phyloP scores from a whole-genome alignment of 2,113 vertebrate species.

The Geothlypis trichas region DNA sequence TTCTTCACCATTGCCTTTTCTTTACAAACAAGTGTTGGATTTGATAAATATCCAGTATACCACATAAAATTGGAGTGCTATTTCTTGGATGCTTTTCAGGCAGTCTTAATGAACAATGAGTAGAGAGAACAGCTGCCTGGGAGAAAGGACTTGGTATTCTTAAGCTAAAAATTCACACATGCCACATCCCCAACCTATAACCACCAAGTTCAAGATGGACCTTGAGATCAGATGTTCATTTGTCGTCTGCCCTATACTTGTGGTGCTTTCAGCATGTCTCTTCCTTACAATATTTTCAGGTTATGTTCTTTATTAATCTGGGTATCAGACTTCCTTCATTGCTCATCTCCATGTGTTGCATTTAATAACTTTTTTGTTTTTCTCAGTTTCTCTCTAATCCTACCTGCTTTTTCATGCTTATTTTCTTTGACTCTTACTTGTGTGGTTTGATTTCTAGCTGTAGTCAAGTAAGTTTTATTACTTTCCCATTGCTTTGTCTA shows the following conservation, averaged over 20 bases:
- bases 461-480: neutral
- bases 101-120: neutral
- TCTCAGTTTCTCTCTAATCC: neutral
- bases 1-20: neutral
- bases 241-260: neutral
- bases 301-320: neutral
- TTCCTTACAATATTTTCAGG: neutral
- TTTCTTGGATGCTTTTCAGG: neutral
- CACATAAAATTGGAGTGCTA: neutral
- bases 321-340: neutral
- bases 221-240: neutral
- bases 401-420: neutral
- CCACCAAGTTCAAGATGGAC: neutral
- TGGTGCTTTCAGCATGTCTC: neutral
- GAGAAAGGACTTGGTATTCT: neutral
- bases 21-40: neutral
- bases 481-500: neutral
- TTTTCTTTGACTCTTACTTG: neutral
- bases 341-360: neutral
- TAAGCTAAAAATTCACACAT: neutral
- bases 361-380: neutral
- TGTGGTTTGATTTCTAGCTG: neutral
- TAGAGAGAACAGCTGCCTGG: neutral
- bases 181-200: neutral
- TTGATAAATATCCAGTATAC: neutral